Percentiles rank a stretch among this genome's conserved stretches.
phyloP scores from a whole-genome alignment of 2,113 vertebrate genomes.

The Colaptes auratus region DNA sequence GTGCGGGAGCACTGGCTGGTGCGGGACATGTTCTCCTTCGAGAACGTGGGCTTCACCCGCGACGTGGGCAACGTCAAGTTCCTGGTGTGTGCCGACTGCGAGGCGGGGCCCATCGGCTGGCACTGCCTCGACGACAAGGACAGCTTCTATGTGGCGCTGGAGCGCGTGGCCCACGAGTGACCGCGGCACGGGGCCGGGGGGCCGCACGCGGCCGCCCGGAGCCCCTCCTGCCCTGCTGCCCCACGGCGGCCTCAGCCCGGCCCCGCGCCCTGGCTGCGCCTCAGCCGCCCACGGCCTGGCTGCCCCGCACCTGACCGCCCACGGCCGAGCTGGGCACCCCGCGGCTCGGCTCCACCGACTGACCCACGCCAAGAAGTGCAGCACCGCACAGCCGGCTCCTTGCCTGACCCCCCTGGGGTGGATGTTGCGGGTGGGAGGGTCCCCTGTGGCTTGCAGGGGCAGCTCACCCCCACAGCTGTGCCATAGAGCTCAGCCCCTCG shows the following conservation, averaged over 20 bases:
- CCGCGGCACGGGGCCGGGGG: neutral
- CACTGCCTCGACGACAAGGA: conserved; percentile 94
- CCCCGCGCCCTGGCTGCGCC: accelerated
- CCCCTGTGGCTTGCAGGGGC: neutral
- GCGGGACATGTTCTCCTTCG: conserved; percentile 92
- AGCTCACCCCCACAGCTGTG: accelerated
- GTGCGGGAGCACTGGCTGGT: conserved; percentile 92
- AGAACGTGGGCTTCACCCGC: conserved; percentile 97
- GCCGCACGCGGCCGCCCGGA: neutral
- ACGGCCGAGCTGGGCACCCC: accelerated
- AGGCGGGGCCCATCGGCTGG: conserved; percentile 97
- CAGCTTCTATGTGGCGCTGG: conserved; percentile 92
- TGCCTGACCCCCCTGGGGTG: accelerated
- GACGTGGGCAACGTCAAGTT: conserved; percentile 94
- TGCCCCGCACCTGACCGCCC: neutral
- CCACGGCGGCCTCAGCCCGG: accelerated
- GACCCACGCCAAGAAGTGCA: accelerated
- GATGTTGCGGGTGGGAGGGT: accelerated
- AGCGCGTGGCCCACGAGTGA: conserved; percentile 89
- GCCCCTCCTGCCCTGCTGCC: neutral
- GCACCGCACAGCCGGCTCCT: neutral
- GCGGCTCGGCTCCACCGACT: accelerated
- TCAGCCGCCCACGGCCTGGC: accelerated
- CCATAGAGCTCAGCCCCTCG: accelerated
- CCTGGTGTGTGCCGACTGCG: conserved; percentile 96